Base-by-base conservation (phyloP, 2,113 vertebrate genomes). In the Taxidea taxus region DNA sequence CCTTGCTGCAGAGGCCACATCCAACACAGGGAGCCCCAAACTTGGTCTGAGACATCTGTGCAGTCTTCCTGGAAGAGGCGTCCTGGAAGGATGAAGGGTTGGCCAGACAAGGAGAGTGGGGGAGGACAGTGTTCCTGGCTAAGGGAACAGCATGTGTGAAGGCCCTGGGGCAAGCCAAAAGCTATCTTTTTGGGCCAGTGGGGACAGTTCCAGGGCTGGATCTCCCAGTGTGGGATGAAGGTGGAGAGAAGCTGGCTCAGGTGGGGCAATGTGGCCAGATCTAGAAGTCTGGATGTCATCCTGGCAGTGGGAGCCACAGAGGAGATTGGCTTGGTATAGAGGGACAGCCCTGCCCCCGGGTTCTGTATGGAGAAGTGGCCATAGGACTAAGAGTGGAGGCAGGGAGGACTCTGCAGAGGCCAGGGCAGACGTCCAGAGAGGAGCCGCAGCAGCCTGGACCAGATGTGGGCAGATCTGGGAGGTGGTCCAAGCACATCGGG, bases 11-110 rank as follows among this genome's bases (percentile, higher is more conserved):
- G 51, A 54, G 58, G 68, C n/a, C 21, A 18, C n/a, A 15, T 31
- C 34, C 56, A 10, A 31, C 37, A 47, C 54, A 29, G 56, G 29
- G 51, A 56, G 20, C n/a, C 66, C 27, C 81, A 68, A 10, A 74
- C 31, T 25, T 44, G 4, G 3, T 18, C 62, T 39, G 6, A 64
- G 70, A 27, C 47, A 85, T 83, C 64, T 9, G 8, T 68, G 68
- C 68, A 13, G 84, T 44, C 58, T 96, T 92, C 80, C 70, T 37
- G 64, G 60, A 85, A 58, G 91, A 88, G 72, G 70, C 29, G 20
- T 88, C 72, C 39, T 39, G n/a, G 39, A 15, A 62, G 23, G 47
- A 42, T 18, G 44, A 78, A 64, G 39, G 75, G 27, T 44, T 44
- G 31, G 20, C 34, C 15, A 34, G 39, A 51, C 27, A 25, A 49